These are phyloP conservation scores for Oxyteleia sp. DNA, from an alignment of 2,888 invertebrate species.

Conservation along the genomic window DNA sequence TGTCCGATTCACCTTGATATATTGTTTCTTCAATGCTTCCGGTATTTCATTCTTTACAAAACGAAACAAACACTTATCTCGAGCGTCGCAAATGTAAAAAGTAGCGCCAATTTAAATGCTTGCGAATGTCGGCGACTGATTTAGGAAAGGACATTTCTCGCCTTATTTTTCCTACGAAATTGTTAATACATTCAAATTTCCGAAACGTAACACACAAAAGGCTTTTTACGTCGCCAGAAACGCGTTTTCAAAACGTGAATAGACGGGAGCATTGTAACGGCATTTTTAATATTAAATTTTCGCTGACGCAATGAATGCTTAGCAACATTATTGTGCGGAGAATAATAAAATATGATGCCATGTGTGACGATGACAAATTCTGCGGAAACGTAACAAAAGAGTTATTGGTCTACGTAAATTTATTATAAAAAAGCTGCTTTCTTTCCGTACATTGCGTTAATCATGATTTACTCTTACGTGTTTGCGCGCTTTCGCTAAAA, in stretches of 20 bases:
- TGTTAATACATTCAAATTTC: neutral
- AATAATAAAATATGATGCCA: slow-evolving; percentile 51
- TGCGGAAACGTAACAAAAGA: slow-evolving; percentile 48
- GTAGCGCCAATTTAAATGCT: too few relatives aligned
- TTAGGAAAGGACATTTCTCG: neutral
- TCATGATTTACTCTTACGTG: slow-evolving; percentile 28
- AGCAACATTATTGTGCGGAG: slow-evolving; percentile 48
- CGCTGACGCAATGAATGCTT: slow-evolving; percentile 36
- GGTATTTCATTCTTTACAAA: too few relatives aligned
- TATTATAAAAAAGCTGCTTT: slow-evolving; percentile 43
- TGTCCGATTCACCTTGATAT: too few relatives aligned
- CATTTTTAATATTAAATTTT: slow-evolving; percentile 40
- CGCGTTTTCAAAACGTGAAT: slow-evolving; percentile 15
- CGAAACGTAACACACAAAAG: slow-evolving; percentile 3
- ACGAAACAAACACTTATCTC: too few relatives aligned
- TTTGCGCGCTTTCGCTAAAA: slow-evolving; percentile 17
- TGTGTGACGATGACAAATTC: slow-evolving; percentile 53
- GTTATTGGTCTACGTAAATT: slow-evolving; percentile 40
- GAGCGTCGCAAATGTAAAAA: too few relatives aligned
- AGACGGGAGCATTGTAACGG: slow-evolving; percentile 23
- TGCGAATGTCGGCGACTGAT: too few relatives aligned
- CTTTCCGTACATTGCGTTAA: slow-evolving; percentile 34
- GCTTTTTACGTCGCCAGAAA: neutral
- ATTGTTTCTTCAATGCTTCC: too few relatives aligned
- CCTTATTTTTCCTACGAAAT: neutral